Base-by-base conservation (phyloP, 2,888 invertebrate species). In the Isoperla grammatica region DNA sequence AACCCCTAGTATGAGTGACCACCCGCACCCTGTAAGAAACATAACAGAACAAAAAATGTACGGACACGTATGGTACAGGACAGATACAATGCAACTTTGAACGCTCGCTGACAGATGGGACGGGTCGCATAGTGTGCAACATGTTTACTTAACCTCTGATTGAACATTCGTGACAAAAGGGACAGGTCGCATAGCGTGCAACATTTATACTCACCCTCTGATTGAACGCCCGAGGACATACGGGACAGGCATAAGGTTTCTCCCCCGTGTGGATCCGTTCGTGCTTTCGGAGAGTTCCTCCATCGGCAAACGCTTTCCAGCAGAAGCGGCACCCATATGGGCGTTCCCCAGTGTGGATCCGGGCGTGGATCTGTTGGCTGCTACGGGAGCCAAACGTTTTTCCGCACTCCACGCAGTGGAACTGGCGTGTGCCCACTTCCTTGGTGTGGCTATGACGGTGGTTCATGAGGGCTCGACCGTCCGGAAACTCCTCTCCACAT, bases 231-330 rank as follows among this genome's bases (percentile, higher is more conserved):
- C 90, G 83, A 15, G 90, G 88, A 68, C 91, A 91, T 46, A 91
- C 90, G 0, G 90, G 88, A 71, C 91, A 91, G 8, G 88, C 90
- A 70, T 91, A 91, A 0, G 91, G 91, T 70, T 91, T 91, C 70
- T 90, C 89, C 20, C 87, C 82, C 0, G 91, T 91, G 68, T 91
- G 91, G 68, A 91, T 91, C 9, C 91, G 78, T 70, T 91, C 91
- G 71, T 91, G 91, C 70, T 91, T 91, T 35, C 91, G 76, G 46
- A 91, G 73, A 1, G 91, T 91, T 20, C 91, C 91, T 40, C 91
- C 91, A 72, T 91, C 91, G 0, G 91, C 91, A 71, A 91, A 91
- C 0, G 90, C 90, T 71, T 91, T 91, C 90, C 90, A 90, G 71
- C 91, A 91, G 74, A 86, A 91, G 9, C 88, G 81, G 70, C 91